Evolutionary conservation across 1,140 invertebrate genomes (phyloP), one percentile per base, ranked within the genome.

Genomic region (Ceratosolen solmsi): DNA sequence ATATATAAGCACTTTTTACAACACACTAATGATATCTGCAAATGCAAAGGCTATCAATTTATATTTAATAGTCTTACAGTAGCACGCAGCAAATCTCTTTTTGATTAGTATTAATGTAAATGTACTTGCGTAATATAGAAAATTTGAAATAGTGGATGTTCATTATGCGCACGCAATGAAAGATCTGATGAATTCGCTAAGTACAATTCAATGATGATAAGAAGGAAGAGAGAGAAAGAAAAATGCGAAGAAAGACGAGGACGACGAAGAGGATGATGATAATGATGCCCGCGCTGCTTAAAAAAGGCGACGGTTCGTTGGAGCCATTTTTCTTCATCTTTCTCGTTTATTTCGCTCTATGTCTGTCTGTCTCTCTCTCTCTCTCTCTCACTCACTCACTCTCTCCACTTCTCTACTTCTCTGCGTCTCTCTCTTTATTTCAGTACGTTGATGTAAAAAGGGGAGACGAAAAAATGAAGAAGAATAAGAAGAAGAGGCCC

Each of bases 401-500:
- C 41, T 54, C 41, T 56, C 46, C 65, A 68, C 51, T 17, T 27
- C n/a, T n/a, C n/a, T n/a, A n/a, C n/a, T n/a, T n/a, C n/a, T n/a
- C n/a, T n/a, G n/a, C n/a, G 36, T 75, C 63, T 49, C 17, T 36
- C 65, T 72, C 51, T 75, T 72, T 49, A 41, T 25, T 41, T 58
- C 36, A 8, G 30, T 74, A 41, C 54, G 38, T 41, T 56, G 30
- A 51, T 49, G 49, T 54, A 65, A 84, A 84, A 82, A 60, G 41
- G 13, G 20, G 46, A 74, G 33, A 51, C 5, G 38, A 46, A 63
- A 71, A 60, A 72, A 49, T n/a, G 72, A 73, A 20, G 46, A 71
- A n/a, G 80, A 71, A 85, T 79, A 85, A 73, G n/a, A 76, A 85
- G 85, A 85, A 85, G 83, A 86, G 80, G 86, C 86, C 82, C 87